Base-by-base conservation (phyloP, 2,797 vertebrate genomes). In the Lacerta viridis region DNA sequence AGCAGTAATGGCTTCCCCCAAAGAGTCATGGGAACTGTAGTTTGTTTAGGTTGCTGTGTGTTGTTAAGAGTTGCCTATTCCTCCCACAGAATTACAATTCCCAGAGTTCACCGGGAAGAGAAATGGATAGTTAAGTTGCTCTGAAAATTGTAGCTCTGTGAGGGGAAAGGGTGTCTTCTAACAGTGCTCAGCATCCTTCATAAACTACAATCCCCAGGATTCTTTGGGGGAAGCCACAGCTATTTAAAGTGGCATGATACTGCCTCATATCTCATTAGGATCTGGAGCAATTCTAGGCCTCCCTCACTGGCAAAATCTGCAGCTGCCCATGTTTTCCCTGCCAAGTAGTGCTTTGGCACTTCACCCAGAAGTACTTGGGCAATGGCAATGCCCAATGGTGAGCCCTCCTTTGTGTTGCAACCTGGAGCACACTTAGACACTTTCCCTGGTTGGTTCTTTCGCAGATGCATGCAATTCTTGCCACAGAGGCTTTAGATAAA, bases 401-500 rank as follows among this genome's bases (percentile, higher is more conserved):
- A 15, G n/a, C 7, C 2, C 29, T 85, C 71, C 55, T 80, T 33
- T 4, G 20, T 39, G 33, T 11, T 11, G 41, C 15, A 80, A 11
- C 78, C 55, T 50, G 25, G 10, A 39, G 23, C 15, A 36, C 29
- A 68, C 2, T 29, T 39, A n/a, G 39, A 3, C 39, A 7, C 69
- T 23, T 82, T 75, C 33, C 69, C 43, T 13, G 29, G 15, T 80
- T 74, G 11, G 25, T 66, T 69, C 77, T 66, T 55, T 80, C n/a
- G 15, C 17, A 84, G 36, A 80, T 80, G n/a, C 25, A 59, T 59
- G 13, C 50, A 55, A 41, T 79, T 69, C 41, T 68, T 29, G 41
- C 23, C n/a, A 25, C n/a, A 29, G 39, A 85, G 50, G 76, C 83
- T 46, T 80, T 85, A 27, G 69, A 81, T 64, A 80, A 85, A 89